Evolutionary conservation across 2,888 invertebrate species (phyloP), one percentile per base, ranked within the genome.

Genomic region (Torymus auratus): DNA sequence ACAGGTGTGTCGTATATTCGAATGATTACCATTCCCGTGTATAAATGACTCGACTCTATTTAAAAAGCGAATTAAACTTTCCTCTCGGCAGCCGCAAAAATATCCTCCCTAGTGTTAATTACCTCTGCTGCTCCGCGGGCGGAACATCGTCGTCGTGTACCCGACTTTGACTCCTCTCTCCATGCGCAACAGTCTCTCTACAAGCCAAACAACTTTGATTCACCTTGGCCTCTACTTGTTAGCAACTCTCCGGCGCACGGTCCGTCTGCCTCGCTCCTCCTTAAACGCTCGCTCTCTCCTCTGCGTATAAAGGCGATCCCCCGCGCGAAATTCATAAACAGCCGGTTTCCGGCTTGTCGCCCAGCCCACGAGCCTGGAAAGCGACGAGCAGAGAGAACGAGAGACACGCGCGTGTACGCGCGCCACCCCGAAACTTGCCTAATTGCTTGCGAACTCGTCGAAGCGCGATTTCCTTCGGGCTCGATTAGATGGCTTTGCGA

Each of bases 381-480:
- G 61, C 67, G n/a, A 73, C 5, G 64, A n/a, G 17, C n/a, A 5
- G 71, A 13, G 61, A 23, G 23, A 15, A 23, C 13, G 55, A 23
- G 20, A 56, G 28, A 14, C 55, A 11, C n/a, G 64, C 14, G 68
- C 23, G 20, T 7, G 0, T 1, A 10, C 20, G n/a, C 13, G 53
- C 10, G 13, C 23, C 61, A n/a, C 15, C 53, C 64, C 62, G 56
- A 79, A 83, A 81, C 81, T 83, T 81, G 74, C 77, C 81, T 83
- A 83, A 83, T 83, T 83, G 83, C 79, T 81, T 81, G 77, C 64
- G 79, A 77, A 79, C 77, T 83, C 79, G 81, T 81, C 77, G 81
- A 80, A 81, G 79, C 83, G 81, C 81, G 82, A 82, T 83, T 81
- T 83, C 82, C 81, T 83, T 78, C 81, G 78, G 76, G 81, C 80